Percentiles rank a stretch among this genome's conserved stretches.
These are phyloP conservation scores for Drosophila novamexicana DNA, from an alignment of 1,140 invertebrate species.

Conservation along the genomic window DNA sequence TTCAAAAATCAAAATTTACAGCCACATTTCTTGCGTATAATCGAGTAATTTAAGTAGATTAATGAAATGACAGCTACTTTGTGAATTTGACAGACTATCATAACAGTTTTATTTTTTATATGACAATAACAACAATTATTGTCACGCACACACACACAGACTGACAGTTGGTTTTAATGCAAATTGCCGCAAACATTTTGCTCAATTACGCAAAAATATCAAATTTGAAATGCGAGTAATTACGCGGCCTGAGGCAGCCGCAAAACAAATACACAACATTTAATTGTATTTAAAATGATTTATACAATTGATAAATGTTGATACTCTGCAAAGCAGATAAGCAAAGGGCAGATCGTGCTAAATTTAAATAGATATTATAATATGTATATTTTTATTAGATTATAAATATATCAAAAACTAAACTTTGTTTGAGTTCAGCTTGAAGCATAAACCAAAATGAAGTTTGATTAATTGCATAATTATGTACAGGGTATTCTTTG, in stretches of 20 bases:
- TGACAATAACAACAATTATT: slow-evolving; percentile 12
- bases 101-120: neutral
- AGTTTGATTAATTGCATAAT: neutral
- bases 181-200: slow-evolving; percentile 46
- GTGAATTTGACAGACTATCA: slow-evolving; percentile 6
- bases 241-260: slow-evolving; percentile 21
- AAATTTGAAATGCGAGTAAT: slow-evolving; percentile 40
- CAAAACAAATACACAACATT: slow-evolving; percentile 28
- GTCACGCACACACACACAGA: neutral
- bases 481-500: neutral
- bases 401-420: too few relatives aligned
- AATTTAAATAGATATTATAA: too few relatives aligned
- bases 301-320: slow-evolving; percentile 30
- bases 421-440: too few relatives aligned
- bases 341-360: neutral
- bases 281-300: slow-evolving; percentile 49
- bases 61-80: slow-evolving; percentile 1
- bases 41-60: slow-evolving; percentile 7
- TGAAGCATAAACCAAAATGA: neutral
- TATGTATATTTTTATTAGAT: too few relatives aligned
- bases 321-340: neutral
- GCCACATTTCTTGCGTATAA: neutral
- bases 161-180: slow-evolving; percentile 12
- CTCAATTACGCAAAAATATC: slow-evolving; percentile 44
- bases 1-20: neutral